A percentile compares a stretch with the other conserved stretches of the same genome.
Conservation (phyloP, 1,140 invertebrate species). For the Neodiprion lecontei region DNA sequence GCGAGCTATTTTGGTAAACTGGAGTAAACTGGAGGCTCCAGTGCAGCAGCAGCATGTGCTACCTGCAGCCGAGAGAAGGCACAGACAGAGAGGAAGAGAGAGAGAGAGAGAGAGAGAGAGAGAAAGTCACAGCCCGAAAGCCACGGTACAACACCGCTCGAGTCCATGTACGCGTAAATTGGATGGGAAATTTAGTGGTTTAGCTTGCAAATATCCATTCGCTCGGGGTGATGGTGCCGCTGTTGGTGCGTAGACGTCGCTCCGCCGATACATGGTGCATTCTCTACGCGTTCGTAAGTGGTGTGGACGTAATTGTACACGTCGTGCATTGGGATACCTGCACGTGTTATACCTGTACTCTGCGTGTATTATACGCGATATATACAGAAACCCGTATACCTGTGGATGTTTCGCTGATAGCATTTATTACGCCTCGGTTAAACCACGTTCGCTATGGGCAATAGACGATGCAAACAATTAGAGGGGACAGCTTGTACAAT, state of each 20-base stretch:
- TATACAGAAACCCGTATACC: no score
- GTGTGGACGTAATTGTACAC: no score
- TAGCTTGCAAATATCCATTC: conserved; percentile 46
- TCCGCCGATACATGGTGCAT: background rate
- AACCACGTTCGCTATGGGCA: no score
- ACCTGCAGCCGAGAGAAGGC: no score
- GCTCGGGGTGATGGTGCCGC: background rate
- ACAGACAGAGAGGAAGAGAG: no score
- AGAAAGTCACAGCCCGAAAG: background rate
- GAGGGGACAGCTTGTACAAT: no score
- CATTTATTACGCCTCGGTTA: no score
- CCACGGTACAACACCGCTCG: conserved; percentile 10
- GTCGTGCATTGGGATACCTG: conserved; percentile 21
- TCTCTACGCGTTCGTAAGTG: no score
- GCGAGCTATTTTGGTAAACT: conserved; percentile 1
- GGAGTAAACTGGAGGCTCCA: background rate
- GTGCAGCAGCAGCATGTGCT: no score
- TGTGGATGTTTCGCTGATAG: no score
- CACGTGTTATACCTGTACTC: conserved; percentile 5
- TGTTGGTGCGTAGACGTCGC: background rate
- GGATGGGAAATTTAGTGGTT: conserved; percentile 58
- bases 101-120: background rate
- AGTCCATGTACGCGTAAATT: conserved; percentile 50
- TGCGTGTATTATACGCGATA: background rate
- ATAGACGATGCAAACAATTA: no score